Evolutionary conservation across 2,797 vertebrate species (phyloP).

Genomic region (Phataginus tetradactyla): DNA sequence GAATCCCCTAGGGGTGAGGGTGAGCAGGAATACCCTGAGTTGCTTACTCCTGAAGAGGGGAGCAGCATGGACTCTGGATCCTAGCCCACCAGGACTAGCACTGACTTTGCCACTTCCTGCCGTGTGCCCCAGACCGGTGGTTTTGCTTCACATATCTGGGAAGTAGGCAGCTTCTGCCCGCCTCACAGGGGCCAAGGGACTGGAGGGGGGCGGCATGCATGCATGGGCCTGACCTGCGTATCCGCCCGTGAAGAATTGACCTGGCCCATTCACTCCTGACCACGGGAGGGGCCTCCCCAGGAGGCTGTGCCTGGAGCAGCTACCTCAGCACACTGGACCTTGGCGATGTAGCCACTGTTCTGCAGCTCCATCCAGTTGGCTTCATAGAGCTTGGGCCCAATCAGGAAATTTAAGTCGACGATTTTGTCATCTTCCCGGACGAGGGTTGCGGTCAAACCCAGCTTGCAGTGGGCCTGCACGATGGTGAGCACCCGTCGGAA

Average conservation of each 20-base stretch:
- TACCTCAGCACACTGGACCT: constrained; percentile 99
- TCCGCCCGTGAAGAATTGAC: neutral
- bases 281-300: neutral
- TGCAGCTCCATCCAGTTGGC: constrained; percentile 99
- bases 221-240: neutral
- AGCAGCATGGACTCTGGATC: neutral
- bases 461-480: constrained; percentile 98
- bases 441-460: constrained; percentile 97
- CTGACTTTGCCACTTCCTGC: neutral
- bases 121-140: too few relatives aligned
- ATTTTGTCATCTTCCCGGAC: constrained; percentile 99
- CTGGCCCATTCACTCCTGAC: neutral
- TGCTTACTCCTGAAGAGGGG: neutral
- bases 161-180: neutral
- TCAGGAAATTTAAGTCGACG: constrained; percentile 98
- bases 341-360: constrained; percentile 99
- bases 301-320: neutral
- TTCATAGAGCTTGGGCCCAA: constrained; percentile 97
- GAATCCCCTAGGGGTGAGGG: neutral
- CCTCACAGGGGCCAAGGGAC: neutral
- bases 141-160: neutral
- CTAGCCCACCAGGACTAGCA: neutral
- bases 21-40: neutral
- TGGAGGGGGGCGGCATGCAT: accelerated
- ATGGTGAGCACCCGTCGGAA: constrained; percentile 98